Evolutionary conservation across 2,888 invertebrate species (phyloP).

Genomic region (Micropterix aruncella): DNA sequence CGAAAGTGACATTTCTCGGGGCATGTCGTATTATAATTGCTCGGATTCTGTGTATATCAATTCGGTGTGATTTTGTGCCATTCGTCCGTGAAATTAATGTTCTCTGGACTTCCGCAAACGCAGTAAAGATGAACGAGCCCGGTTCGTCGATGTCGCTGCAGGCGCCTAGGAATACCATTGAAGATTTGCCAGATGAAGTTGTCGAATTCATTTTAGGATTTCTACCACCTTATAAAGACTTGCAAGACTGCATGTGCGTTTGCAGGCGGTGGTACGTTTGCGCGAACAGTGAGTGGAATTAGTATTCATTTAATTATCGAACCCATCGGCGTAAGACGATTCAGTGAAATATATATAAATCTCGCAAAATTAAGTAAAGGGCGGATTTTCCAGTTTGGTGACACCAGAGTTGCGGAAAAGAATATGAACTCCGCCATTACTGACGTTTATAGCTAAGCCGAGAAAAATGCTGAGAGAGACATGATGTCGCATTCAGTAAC

Average conservation of each 20-base stretch:
- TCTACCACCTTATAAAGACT: conserved; percentile 81
- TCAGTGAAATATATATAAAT: not conserved
- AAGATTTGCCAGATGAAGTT: conserved; percentile 84
- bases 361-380: not conserved
- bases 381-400: not conserved
- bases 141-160: not conserved
- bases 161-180: conserved; percentile 21
- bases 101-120: too few species aligned
- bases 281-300: conserved; percentile 70
- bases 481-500: too few species aligned
- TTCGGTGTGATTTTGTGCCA: not conserved
- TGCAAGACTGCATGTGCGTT: conserved; percentile 74
- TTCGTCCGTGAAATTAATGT: too few species aligned
- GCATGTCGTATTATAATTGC: not conserved
- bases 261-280: conserved; percentile 77
- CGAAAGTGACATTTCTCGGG: too few species aligned
- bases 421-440: too few species aligned
- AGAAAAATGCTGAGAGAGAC: too few species aligned
- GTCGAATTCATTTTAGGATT: conserved; percentile 82
- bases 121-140: not conserved
- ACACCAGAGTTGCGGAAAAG: not conserved
- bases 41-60: not conserved
- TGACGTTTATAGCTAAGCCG: too few species aligned
- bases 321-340: too few species aligned
- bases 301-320: too few species aligned